These are phyloP conservation scores for Hystrix brachyura DNA, from an alignment of 2,113 vertebrate genomes.

Conservation along the genomic window DNA sequence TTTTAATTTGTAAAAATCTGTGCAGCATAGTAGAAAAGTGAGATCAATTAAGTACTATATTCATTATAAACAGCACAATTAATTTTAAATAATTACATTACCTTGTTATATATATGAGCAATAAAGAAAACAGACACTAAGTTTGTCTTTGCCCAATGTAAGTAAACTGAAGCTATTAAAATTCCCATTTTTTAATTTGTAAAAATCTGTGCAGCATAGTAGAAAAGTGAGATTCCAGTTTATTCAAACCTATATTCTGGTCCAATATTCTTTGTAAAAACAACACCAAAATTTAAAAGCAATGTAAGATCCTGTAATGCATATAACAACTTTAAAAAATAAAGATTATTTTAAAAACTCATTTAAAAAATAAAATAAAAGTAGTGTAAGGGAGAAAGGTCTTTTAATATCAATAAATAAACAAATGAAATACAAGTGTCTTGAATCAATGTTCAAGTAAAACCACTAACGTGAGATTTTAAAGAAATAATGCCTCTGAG, in stretches of 20 bases:
- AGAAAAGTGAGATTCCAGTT: not conserved
- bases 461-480: not conserved
- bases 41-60: not conserved
- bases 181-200: not conserved
- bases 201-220: not conserved
- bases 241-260: not conserved
- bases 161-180: not conserved
- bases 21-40: no score
- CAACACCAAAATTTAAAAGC: slow-evolving; percentile 7
- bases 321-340: not conserved
- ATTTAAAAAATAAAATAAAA: not conserved
- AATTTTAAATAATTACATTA: not conserved
- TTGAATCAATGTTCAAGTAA: not conserved
- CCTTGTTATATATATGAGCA: not conserved
- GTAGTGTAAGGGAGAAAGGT: not conserved
- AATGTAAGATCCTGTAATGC: not conserved
- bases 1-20: slow-evolving; percentile 43
- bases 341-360: not conserved
- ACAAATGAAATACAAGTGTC: not conserved
- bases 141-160: not conserved
- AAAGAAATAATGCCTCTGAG: not conserved
- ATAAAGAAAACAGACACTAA: not conserved
- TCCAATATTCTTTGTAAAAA: slow-evolving; percentile 1
- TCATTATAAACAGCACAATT: not conserved
- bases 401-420: not conserved